phyloP scores from a whole-genome alignment of 2,797 vertebrate genomes.

The Sebastes matsubarae region DNA sequence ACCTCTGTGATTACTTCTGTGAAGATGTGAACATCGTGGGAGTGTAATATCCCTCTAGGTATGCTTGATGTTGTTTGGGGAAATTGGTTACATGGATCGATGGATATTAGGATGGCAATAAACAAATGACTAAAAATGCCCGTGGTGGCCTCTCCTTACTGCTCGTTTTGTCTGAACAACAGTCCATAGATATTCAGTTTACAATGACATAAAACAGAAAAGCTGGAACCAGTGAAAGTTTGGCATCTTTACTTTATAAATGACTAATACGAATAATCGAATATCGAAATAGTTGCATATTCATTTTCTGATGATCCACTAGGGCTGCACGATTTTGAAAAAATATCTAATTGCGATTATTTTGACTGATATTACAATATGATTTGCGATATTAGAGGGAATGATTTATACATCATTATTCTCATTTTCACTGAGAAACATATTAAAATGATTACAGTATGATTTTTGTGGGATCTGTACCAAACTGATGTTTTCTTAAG shows the following conservation, averaged over 20 bases:
- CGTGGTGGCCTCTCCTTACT: not conserved
- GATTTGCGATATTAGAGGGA: too few relatives aligned
- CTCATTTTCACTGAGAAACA: too few relatives aligned
- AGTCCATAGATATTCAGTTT: not conserved
- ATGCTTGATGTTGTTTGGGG: not conserved
- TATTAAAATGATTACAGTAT: too few relatives aligned
- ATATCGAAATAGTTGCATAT: not conserved
- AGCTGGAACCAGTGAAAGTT: not conserved
- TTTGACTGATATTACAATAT: too few relatives aligned
- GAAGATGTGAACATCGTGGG: not conserved
- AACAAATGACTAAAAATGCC: not conserved
- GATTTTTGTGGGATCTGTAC: too few relatives aligned
- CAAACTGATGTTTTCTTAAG: too few relatives aligned
- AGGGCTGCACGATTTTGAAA: too few relatives aligned
- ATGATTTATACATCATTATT: too few relatives aligned
- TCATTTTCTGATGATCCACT: not conserved
- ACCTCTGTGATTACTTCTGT: not conserved
- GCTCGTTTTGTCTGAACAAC: not conserved
- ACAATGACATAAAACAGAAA: not conserved
- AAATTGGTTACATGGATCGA: not conserved
- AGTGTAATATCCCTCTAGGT: not conserved
- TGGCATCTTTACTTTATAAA: not conserved
- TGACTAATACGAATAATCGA: not conserved
- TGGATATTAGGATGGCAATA: not conserved
- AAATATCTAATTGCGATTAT: too few relatives aligned